Evolutionary conservation across 2,113 vertebrate species (phyloP).

Genomic region (Crotalus horridus): DNA sequence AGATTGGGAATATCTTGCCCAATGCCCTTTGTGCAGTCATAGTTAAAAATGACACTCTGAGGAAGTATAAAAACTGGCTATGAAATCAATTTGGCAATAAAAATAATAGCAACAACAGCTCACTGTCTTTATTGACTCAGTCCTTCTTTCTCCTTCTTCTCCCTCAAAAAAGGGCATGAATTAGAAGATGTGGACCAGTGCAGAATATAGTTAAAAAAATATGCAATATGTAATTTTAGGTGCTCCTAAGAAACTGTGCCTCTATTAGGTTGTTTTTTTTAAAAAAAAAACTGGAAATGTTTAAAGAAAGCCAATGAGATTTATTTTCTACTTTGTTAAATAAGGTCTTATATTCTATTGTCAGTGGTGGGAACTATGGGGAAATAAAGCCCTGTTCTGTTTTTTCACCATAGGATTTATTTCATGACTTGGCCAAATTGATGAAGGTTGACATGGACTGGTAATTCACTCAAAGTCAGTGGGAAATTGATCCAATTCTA

Average conservation of each 20-base stretch:
- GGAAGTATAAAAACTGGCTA: neutral
- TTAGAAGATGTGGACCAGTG: neutral
- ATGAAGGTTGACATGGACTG: neutral
- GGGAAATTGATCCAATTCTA: neutral
- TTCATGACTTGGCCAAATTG: neutral
- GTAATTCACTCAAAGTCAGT: neutral
- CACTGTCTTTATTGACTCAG: neutral
- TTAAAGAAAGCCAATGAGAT: neutral
- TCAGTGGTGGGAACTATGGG: neutral
- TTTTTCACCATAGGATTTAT: neutral
- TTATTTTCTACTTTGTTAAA: neutral
- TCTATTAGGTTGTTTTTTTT: neutral
- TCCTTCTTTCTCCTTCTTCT: neutral
- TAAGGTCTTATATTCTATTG: neutral
- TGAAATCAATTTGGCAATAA: neutral
- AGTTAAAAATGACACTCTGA: slow-evolving; percentile 11
- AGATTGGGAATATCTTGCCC: neutral
- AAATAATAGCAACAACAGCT: neutral
- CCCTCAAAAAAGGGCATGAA: neutral
- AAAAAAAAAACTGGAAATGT: neutral
- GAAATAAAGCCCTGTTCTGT: neutral
- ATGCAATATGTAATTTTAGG: neutral
- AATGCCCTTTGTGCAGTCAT: slow-evolving; percentile 4
- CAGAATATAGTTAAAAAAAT: neutral
- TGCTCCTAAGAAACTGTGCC: neutral